Evolutionary conservation across 2,113 vertebrate genomes (phyloP).

Genomic region (Sebastes schlegelii): DNA sequence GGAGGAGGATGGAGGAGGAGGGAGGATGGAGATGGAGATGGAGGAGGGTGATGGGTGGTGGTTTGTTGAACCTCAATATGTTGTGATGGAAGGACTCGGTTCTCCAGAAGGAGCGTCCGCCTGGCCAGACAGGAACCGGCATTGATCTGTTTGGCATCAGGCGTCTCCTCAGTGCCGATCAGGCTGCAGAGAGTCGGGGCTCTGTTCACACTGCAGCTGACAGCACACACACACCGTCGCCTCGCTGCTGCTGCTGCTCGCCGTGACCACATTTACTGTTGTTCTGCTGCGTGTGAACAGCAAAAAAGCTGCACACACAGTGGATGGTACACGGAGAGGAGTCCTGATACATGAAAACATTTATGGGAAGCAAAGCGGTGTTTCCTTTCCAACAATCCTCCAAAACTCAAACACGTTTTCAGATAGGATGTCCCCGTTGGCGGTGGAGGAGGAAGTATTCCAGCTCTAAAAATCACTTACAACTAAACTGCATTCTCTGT

Average conservation of each 20-base stretch:
- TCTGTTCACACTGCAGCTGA: conserved; percentile 36
- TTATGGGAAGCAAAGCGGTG: background rate
- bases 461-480: too few relatives aligned
- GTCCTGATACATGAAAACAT: conserved; percentile 14
- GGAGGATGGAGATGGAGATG: background rate
- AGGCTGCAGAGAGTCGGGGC: conserved; percentile 34
- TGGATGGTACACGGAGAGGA: background rate
- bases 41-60: conserved; percentile 47
- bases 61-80: conserved; percentile 73
- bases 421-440: too few relatives aligned
- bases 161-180: conserved; percentile 48
- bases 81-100: conserved; percentile 71
- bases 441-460: too few relatives aligned
- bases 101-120: conserved; percentile 75
- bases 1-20: background rate
- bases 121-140: conserved; percentile 62
- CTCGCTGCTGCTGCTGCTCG: background rate
- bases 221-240: background rate
- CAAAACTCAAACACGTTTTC: background rate
- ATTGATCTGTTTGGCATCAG: conserved; percentile 68
- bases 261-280: background rate
- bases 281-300: background rate
- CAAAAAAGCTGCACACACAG: background rate
- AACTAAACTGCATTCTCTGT: too few relatives aligned
- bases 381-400: background rate